Evolutionary conservation across 2,797 vertebrate species (phyloP).

Genomic region (Melopsittacus undulatus): DNA sequence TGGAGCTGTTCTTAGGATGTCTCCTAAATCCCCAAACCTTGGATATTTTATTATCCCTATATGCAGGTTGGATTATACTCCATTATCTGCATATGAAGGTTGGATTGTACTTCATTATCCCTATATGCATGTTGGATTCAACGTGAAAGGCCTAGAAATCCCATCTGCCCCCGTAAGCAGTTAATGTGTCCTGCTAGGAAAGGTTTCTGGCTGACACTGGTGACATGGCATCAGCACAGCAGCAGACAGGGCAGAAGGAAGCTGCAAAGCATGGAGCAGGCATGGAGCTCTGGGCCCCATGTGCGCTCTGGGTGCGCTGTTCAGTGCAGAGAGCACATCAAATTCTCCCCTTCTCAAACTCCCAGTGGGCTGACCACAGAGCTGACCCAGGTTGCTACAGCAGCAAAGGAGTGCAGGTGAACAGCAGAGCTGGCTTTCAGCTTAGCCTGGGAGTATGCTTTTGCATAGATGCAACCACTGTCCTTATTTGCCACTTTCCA

Average conservation of each 20-base stretch:
- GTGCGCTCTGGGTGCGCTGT: not conserved
- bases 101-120: not conserved
- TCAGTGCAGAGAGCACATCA: not conserved
- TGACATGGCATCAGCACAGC: rapidly evolving
- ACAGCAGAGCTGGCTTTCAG: conserved; percentile 39
- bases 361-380: not conserved
- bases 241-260: not conserved
- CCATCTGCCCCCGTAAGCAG: not conserved
- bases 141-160: not conserved
- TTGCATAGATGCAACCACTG: conserved; percentile 6
- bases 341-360: not conserved
- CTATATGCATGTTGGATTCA: not conserved
- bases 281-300: not conserved
- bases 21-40: not conserved
- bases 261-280: not conserved
- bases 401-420: not conserved
- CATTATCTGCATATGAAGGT: not conserved
- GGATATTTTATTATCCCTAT: not conserved
- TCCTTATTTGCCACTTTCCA: conserved; percentile 32
- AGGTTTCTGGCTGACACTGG: not conserved
- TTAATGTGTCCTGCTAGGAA: not conserved
- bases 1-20: not conserved
- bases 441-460: conserved; percentile 17
- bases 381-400: not conserved
- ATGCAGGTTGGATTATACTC: no score